Base-by-base conservation (phyloP, 2,797 vertebrate species). In the Helostoma temminkii region DNA sequence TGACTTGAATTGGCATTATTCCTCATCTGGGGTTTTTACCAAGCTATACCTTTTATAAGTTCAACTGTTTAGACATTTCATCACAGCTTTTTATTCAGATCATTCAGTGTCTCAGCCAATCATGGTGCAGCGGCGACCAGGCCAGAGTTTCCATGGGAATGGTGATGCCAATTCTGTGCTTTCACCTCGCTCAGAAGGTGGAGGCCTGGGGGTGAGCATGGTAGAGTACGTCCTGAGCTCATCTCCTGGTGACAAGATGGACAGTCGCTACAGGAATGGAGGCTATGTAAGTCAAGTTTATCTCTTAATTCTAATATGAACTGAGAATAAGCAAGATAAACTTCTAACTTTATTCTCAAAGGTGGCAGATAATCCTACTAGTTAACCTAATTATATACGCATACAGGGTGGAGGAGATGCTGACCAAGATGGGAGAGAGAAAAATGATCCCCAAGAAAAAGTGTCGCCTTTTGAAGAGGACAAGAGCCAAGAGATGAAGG, bases 191-290 rank as follows among this genome's bases (percentile, higher is more conserved):
- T 99, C 97, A 76, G 98, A 99, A 92, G 97, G 97, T 75, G 97
- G 97, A 72, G 98, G 98, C 73, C 94, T 99, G 43, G 97, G 98
- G 53, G 97, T 99, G 91, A 99, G 98, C 96, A 99, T 99, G 98
- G 98, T 99, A 93, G 98, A 99, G 92, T 99, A 99, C 76, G 97
- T 99, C 69, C 93, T 99, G 87, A 99, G 98, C 93, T 99, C 98
- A 53, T 99, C 98, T 80, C 97, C 98, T 52, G 97, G 97, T 57
- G 97, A 99, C 93, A 99, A 99, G 95, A 95, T 98, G 94, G 98
- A 99, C 66, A 93, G 95, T 65, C 96, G 96, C 81, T 98, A 98
- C 95, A 95, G 97, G 89, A 99, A 99, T 46, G 97, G 97, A 81
- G 95, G 96, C 90, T 99, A 96, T 91, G 97, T 98, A 93, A 96